phyloP scores from a whole-genome alignment of 92 coral and sea anemone genomes.

The Phenganax stokvisi region DNA sequence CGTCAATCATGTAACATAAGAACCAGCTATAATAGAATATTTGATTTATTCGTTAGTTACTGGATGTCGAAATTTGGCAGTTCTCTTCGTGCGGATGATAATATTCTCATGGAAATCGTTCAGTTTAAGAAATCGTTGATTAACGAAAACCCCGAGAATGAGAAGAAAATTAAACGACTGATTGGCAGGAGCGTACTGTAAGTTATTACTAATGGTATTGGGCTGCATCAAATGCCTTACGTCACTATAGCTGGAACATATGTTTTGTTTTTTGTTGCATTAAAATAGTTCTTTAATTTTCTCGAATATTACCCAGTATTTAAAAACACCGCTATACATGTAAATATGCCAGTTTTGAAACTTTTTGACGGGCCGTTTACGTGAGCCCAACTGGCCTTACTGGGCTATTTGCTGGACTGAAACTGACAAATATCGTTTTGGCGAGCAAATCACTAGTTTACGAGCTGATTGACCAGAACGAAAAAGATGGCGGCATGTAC shows the following conservation, averaged over 20 bases:
- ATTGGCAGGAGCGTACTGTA: constrained; percentile 70
- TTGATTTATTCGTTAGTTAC: constrained; percentile 46
- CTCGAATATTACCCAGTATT: too few species aligned
- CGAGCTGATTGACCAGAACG: too few species aligned
- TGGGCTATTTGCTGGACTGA: too few species aligned
- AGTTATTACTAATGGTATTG: constrained; percentile 22
- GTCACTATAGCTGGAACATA: background rate
- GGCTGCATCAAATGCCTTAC: background rate
- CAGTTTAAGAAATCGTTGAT: constrained; percentile 51
- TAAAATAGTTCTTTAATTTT: too few species aligned
- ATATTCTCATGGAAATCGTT: constrained; percentile 3
- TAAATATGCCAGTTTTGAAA: too few species aligned
- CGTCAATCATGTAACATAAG: background rate
- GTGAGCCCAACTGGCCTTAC: too few species aligned
- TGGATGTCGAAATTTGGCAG: constrained; percentile 80
- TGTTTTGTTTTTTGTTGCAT: too few species aligned
- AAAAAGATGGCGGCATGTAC: too few species aligned
- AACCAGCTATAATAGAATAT: background rate
- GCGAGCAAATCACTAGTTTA: too few species aligned
- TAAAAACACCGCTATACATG: too few species aligned
- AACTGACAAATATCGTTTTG: too few species aligned
- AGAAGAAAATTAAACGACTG: constrained; percentile 52
- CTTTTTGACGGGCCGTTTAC: too few species aligned
- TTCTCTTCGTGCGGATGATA: constrained; percentile 47
- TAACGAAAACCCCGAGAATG: constrained; percentile 54